Evolutionary conservation across 2,888 invertebrate genomes (phyloP).

Genomic region (Synergus umbraculus): DNA sequence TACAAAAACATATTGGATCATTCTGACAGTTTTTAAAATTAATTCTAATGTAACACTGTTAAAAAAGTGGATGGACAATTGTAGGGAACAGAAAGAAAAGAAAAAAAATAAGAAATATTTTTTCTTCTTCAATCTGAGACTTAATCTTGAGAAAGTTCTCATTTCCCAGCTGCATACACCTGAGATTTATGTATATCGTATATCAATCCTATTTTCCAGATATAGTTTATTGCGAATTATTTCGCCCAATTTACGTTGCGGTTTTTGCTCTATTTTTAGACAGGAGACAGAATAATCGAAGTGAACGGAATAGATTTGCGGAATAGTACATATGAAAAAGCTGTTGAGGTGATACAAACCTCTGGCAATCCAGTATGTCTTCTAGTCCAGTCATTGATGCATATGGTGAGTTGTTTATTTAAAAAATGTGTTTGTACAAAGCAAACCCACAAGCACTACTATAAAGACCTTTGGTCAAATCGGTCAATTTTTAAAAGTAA

Average conservation of each 20-base stretch:
- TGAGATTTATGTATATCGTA: conserved; percentile 2
- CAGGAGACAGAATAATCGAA: conserved; percentile 92
- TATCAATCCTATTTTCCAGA: conserved; percentile 23
- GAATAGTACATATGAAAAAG: conserved; percentile 94
- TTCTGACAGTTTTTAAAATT: too few species aligned
- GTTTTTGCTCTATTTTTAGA: conserved; percentile 79
- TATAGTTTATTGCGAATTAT: conserved; percentile 14
- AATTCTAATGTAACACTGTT: too few species aligned
- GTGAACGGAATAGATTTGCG: conserved; percentile 95
- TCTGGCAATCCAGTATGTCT: conserved; percentile 93
- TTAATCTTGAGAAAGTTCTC: not conserved
- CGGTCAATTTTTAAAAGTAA: too few species aligned
- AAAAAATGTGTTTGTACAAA: not conserved
- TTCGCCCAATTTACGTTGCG: conserved; percentile 43
- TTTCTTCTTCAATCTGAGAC: not conserved
- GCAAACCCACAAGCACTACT: not conserved
- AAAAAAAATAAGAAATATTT: not conserved
- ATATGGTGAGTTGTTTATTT: conserved; percentile 81
- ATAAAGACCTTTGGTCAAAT: too few species aligned
- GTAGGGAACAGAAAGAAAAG: too few species aligned
- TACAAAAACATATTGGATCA: not conserved
- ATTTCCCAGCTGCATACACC: conserved; percentile 10
- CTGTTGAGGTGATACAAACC: conserved; percentile 95
- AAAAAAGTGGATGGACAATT: too few species aligned
- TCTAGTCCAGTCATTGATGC: conserved; percentile 90